Conservation (phyloP, 2,888 invertebrate genomes). For the Lepidochitona cinerea region DNA sequence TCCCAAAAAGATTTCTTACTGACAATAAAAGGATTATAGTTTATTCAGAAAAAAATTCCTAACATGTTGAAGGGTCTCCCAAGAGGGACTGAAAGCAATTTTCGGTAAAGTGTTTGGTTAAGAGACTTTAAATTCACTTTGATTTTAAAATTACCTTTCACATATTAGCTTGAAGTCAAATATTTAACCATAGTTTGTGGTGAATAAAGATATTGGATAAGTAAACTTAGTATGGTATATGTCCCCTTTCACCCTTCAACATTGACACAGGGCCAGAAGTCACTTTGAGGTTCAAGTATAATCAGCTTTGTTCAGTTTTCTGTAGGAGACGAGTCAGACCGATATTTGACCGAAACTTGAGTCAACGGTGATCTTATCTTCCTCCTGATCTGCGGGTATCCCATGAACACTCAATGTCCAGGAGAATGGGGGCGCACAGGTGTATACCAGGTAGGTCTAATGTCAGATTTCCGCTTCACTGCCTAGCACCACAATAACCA, state of each 20-base stretch:
- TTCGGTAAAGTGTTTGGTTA: no score
- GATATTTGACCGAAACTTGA: not conserved
- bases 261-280: not conserved
- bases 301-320: not conserved
- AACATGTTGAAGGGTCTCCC: no score
- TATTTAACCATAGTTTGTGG: no score
- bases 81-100: no score
- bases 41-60: no score
- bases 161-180: no score
- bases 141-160: no score
- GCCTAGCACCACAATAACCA: not conserved
- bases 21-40: no score
- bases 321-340: not conserved
- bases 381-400: not conserved
- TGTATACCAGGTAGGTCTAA: not conserved
- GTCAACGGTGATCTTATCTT: not conserved
- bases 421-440: not conserved
- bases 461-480: not conserved
- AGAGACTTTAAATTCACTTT: no score
- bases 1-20: no score
- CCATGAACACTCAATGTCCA: not conserved
- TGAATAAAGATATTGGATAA: not conserved
- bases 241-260: not conserved
- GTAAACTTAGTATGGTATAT: not conserved
- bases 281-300: not conserved